Evolutionary conservation across 2,888 invertebrate genomes (phyloP), one percentile per base, ranked within the genome.

Genomic region (Nasonovia ribisnigri): DNA sequence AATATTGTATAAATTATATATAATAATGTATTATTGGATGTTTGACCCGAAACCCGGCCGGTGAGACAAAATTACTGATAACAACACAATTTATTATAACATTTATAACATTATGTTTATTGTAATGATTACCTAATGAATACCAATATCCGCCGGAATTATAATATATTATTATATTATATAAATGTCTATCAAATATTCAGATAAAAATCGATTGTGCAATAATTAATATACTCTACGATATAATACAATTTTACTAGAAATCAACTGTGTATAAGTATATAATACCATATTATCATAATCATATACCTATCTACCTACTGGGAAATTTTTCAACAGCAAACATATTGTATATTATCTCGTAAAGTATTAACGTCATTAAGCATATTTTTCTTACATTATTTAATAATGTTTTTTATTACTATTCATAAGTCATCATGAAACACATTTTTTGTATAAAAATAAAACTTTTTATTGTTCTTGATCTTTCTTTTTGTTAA

Each of bases 71-170:
- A 67, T 36, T 67, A 5, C 67, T 36, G 67, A 67, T 67, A 67
- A 67, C 16, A 67, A 67, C 36, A 67, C 16, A 67, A 20, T 67
- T 67, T 67, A 67, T 67, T 67, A 36, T 67, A 36, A 67, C 16
- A 67, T n/a, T n/a, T 67, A 67, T 67, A 67, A 67, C 6, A 67
- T 67, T 67, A 67, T 67, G 67, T 67, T 67, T 67, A 67, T 67
- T 67, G 6, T 67, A 67, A 67, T 67, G 36, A n/a, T 67, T 67
- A 67, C 36, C 16, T 36, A 67, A 67, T n/a, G 67, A 36, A 67
- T 67, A 67, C 36, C 36, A 36, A 67, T 67, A 67, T 67, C 67
- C 77, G 77, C 36, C 77, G 77, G 77, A 77, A 77, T 77, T 77
- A 36, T 36, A 20, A n/a, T n/a, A n/a, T n/a, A n/a, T n/a, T 36